Evolutionary conservation across 1,140 invertebrate genomes (phyloP), one percentile per base, ranked within the genome.

Genomic region (Protaetia brevitarsis): DNA sequence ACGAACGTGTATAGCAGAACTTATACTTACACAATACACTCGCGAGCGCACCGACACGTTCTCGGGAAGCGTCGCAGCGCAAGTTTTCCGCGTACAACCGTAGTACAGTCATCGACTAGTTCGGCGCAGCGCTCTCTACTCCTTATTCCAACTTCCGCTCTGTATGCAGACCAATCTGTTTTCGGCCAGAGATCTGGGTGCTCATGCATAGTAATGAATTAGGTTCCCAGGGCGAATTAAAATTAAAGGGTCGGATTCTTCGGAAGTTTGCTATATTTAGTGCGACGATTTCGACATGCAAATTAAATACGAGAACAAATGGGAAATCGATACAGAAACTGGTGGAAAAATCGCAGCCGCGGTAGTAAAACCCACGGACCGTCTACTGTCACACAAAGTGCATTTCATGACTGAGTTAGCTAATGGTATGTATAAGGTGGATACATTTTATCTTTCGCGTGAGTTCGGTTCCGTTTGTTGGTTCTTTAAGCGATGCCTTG

Each of bases 131-230:
- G 21, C 16, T 4, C 57, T n/a, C 68, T 64, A 62, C 68, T 69
- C 69, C 67, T 74, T 72, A 74, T 74, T 70, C 72, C 73, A 75
- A 75, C 68, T 74, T 72, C 70, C 73, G 68, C 73, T 74, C 72
- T 69, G 73, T 70, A 75, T 74, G 71, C 72, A 69, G 71, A 68
- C 70, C 74, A 75, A 77, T 74, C 72, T 75, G 73, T 75, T 73
- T 72, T 69, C 70, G 64, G 60, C 68, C 63, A 66, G 69, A 67
- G 71, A 69, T 63, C 64, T 51, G 63, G 71, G 69, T 73, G 65
- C 75, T 79, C 77, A 79, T 79, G 77, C 77, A 79, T 79, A 79
- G 74, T 79, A 79, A 79, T 79, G 77, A 79, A 79, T 79, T 77
- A 77, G 75, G 65, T 78, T 76, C 76, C 77, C 61, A 64, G 76